phyloP scores from a whole-genome alignment of 1,140 invertebrate species.

The Xylocopa sonorina region DNA sequence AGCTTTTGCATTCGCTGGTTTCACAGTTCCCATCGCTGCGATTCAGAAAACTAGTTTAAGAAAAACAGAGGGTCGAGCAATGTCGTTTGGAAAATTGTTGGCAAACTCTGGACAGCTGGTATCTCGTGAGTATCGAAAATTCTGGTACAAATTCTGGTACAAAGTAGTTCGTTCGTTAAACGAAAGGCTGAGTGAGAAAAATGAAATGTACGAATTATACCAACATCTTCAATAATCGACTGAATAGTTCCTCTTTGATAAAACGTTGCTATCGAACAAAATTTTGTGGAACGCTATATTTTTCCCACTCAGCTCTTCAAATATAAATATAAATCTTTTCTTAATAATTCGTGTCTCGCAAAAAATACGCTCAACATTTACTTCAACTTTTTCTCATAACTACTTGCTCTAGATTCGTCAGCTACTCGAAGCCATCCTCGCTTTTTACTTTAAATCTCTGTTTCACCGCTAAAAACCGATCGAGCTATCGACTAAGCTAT shows the following conservation, averaged over 20 bases:
- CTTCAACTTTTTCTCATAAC: background rate
- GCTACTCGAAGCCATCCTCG: background rate
- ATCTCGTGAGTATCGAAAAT: background rate
- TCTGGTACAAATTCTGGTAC: background rate
- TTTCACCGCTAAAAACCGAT: constrained; percentile 28
- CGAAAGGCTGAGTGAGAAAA: too few relatives aligned
- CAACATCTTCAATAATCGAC: too few relatives aligned
- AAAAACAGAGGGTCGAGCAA: too few relatives aligned
- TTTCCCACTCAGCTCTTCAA: too few relatives aligned
- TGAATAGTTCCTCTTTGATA: too few relatives aligned
- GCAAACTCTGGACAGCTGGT: background rate
- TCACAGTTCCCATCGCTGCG: too few relatives aligned
- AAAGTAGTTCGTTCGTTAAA: background rate
- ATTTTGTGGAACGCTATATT: too few relatives aligned
- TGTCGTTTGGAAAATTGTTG: background rate
- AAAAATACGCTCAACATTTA: background rate
- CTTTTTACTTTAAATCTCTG: background rate
- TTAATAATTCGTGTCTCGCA: background rate
- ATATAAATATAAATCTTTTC: background rate
- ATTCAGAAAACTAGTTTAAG: background rate
- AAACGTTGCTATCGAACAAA: constrained; percentile 5
- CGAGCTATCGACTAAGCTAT: constrained; percentile 44
- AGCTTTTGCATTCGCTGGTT: background rate
- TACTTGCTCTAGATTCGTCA: background rate
- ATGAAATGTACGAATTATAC: too few relatives aligned